phyloP scores from a whole-genome alignment of 2,888 invertebrate genomes.

The Phyto melanocephala region DNA sequence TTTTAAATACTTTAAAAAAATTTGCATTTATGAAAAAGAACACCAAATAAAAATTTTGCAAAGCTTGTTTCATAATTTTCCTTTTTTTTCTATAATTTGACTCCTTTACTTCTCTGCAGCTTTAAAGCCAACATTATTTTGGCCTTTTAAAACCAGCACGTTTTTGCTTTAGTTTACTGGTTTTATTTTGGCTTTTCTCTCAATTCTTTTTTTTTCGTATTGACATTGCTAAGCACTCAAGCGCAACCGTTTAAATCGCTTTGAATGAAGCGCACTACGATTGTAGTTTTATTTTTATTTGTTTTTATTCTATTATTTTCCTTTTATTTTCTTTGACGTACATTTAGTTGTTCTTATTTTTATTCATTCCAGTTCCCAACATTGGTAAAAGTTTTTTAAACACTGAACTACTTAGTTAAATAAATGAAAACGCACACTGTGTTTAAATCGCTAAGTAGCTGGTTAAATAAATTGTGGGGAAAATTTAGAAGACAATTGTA shows the following conservation, averaged over 20 bases:
- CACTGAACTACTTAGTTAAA: constrained; percentile 51
- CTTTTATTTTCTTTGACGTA: constrained; percentile 17
- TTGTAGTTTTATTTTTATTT: not conserved
- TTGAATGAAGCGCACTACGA: constrained; percentile 18
- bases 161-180: constrained; percentile 29
- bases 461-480: constrained; percentile 15
- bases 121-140: constrained; percentile 2
- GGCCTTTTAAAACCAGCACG: constrained; percentile 34
- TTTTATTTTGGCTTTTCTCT: not conserved
- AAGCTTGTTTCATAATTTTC: too few species aligned
- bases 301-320: not conserved
- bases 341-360: not conserved
- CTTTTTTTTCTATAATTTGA: not conserved
- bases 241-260: constrained; percentile 50
- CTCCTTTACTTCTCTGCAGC: not conserved
- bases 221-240: constrained; percentile 57
- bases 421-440: constrained; percentile 22
- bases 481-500: not conserved
- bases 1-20: not conserved
- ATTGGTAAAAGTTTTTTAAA: constrained; percentile 46
- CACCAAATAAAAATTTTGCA: too few species aligned
- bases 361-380: constrained; percentile 32
- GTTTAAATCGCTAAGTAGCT: constrained; percentile 35
- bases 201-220: constrained; percentile 10
- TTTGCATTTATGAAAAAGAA: too few species aligned